Conservation (phyloP, 2,113 vertebrate species). For the Myotis brandtii region DNA sequence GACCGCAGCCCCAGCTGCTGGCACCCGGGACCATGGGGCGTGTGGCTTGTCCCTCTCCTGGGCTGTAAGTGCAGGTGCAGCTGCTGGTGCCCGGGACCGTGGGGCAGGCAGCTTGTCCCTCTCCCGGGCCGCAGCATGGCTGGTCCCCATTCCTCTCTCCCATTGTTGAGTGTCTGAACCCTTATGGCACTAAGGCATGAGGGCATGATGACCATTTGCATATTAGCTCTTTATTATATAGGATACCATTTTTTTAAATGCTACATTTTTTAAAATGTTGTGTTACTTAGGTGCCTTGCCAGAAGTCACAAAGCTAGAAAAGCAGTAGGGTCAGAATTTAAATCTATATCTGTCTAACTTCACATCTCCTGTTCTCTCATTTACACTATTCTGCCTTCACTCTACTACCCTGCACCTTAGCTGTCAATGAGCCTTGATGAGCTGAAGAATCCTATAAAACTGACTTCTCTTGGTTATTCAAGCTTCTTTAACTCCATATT, state of each 20-base stretch:
- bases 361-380: neutral
- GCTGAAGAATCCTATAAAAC: neutral
- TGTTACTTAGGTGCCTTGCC: neutral
- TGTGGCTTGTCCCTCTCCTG: no score
- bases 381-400: neutral
- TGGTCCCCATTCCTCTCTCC: no score
- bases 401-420: neutral
- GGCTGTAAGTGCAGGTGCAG: no score
- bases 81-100: no score
- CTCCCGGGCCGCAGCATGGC: no score
- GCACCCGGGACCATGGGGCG: no score
- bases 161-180: no score
- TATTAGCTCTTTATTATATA: no score
- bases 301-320: neutral
- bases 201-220: no score
- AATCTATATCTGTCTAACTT: neutral
- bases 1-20: no score
- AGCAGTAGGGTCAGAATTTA: neutral
- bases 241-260: neutral
- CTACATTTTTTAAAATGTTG: neutral
- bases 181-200: no score
- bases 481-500: neutral
- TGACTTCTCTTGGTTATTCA: neutral
- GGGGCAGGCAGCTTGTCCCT: no score
- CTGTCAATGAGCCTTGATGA: neutral